Percentiles rank a stretch among this genome's conserved stretches.
phyloP scores from a whole-genome alignment of 1,140 invertebrate genomes.

The Drosophila serrata region DNA sequence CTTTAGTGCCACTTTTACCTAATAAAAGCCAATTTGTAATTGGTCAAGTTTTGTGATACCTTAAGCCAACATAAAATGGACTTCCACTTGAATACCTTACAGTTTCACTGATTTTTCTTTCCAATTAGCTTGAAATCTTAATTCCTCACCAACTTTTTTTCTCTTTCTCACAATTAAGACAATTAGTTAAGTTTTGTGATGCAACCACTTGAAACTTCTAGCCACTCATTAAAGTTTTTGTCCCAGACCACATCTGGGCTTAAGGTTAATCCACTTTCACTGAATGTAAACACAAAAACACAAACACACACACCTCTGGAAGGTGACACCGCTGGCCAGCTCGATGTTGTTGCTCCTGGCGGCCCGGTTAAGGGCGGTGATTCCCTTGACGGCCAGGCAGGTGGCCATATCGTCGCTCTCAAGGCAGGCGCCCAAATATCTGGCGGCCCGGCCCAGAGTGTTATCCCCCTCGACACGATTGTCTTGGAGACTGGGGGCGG shows the following conservation, averaged over 20 bases:
- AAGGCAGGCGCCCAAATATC: conserved; percentile 78
- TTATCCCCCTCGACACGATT: conserved; percentile 80
- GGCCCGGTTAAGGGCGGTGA: conserved; percentile 87
- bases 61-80: neutral
- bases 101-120: neutral
- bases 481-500: conserved; percentile 83
- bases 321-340: conserved; percentile 87
- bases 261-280: conserved; percentile 29
- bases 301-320: conserved; percentile 87
- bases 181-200: conserved; percentile 4
- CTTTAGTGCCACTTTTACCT: neutral
- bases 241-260: conserved; percentile 1
- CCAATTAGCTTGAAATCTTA: neutral
- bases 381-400: conserved; percentile 88
- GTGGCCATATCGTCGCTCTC: conserved; percentile 86
- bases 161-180: neutral
- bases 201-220: conserved; percentile 29
- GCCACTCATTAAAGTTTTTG: conserved; percentile 12
- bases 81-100: neutral
- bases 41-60: neutral
- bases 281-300: conserved; percentile 38
- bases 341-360: conserved; percentile 87
- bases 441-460: conserved; percentile 68
- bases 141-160: neutral
- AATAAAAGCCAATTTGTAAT: neutral